Conservation (phyloP, 2,888 invertebrate species). For the Sesia bembeciformis region DNA sequence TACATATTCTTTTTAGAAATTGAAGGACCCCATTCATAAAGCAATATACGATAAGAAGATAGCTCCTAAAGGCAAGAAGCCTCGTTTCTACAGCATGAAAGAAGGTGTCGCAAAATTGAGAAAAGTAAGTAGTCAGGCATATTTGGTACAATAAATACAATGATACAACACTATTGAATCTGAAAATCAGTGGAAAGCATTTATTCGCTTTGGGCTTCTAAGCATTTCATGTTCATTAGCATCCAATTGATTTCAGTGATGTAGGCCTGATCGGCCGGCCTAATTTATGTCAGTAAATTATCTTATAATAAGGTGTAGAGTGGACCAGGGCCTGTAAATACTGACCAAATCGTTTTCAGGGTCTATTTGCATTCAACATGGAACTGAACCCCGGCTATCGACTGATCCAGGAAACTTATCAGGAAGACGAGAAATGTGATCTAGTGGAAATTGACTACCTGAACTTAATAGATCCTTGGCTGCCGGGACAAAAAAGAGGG, state of each 20-base stretch:
- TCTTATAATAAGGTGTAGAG: no score
- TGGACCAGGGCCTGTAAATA: no score
- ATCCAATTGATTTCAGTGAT: no score
- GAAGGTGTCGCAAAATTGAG: slow-evolving; percentile 61
- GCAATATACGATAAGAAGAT: slow-evolving; percentile 67
- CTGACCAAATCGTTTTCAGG: slow-evolving; percentile 22
- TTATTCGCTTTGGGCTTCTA: no score
- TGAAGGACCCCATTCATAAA: slow-evolving; percentile 62
- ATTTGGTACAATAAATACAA: no score
- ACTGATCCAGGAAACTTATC: slow-evolving; percentile 72
- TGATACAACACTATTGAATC: no score
- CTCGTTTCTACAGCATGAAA: slow-evolving; percentile 54
- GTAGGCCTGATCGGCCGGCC: no score
- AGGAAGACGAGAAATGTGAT: slow-evolving; percentile 77
- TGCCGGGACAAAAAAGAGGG: slow-evolving; percentile 68
- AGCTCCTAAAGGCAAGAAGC: slow-evolving; percentile 55
- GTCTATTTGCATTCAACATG: slow-evolving; percentile 74
- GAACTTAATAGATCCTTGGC: slow-evolving; percentile 69
- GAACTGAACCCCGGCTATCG: slow-evolving; percentile 73
- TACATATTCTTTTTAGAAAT: slow-evolving; percentile 33
- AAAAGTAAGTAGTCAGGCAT: slow-evolving; percentile 20
- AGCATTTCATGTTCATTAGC: no score
- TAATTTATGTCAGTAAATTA: no score
- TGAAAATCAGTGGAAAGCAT: no score
- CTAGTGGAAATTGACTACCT: slow-evolving; percentile 73